phyloP scores from a whole-genome alignment of 2,113 vertebrate species.

The Amphiprion percula region DNA sequence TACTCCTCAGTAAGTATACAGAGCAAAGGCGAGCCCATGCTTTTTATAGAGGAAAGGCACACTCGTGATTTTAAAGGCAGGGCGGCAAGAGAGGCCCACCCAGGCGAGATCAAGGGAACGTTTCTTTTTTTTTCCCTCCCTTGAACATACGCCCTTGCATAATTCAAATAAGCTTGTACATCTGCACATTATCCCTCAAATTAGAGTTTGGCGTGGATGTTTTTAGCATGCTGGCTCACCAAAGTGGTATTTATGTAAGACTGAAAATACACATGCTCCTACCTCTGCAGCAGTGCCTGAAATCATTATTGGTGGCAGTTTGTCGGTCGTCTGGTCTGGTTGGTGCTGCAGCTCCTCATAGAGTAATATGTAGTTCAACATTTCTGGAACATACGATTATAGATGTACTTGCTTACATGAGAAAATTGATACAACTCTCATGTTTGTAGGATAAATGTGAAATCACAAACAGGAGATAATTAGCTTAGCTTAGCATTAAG shows the following conservation, averaged over 20 bases:
- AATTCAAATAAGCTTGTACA: constrained; percentile 81
- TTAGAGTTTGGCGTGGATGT: constrained; percentile 81
- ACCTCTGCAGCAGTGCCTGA: constrained; percentile 51
- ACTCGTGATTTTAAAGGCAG: constrained; percentile 76
- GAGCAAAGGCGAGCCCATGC: constrained; percentile 51
- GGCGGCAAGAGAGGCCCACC: constrained; percentile 77
- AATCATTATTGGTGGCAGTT: constrained; percentile 54
- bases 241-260: constrained; percentile 80
- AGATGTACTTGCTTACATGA: constrained; percentile 3
- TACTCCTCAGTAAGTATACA: constrained; percentile 76
- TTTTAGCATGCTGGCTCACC: constrained; percentile 78
- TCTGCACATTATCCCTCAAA: constrained; percentile 81
- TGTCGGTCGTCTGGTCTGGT: constrained; percentile 52
- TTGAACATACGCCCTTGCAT: constrained; percentile 78
- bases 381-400: constrained; percentile 1
- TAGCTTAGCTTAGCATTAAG: not conserved
- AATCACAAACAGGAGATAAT: not conserved
- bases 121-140: constrained; percentile 55
- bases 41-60: constrained; percentile 78
- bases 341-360: constrained; percentile 16
- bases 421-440: not conserved
- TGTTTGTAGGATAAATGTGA: not conserved
- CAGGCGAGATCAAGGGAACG: constrained; percentile 77
- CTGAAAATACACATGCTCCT: constrained; percentile 74
- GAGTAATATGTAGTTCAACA: not conserved